phyloP scores from a whole-genome alignment of 2,797 vertebrate genomes.

The Synanceia verrucosa region DNA sequence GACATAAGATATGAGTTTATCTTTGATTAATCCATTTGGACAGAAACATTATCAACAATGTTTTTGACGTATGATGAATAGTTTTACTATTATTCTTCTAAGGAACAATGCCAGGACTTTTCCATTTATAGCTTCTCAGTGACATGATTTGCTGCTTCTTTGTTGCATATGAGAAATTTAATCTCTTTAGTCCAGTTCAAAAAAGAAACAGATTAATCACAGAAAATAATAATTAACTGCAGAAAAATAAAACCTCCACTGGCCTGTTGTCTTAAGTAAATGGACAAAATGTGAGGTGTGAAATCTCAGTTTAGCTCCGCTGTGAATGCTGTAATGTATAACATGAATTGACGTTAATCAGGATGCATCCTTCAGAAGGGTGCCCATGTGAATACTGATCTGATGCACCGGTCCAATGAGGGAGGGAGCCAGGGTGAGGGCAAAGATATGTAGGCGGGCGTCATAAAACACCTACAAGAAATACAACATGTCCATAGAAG shows the following conservation, averaged over 20 bases:
- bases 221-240: not conserved
- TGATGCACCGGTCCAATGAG: conserved; percentile 44
- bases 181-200: not conserved
- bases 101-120: not conserved
- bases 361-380: conserved; percentile 39
- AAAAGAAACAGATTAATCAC: not conserved
- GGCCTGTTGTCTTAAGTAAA: conserved; percentile 2
- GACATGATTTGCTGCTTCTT: not conserved
- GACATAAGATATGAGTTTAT: not conserved
- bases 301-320: conserved; percentile 34
- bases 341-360: conserved; percentile 56
- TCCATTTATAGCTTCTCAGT: not conserved
- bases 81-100: no score
- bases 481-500: conserved; percentile 41
- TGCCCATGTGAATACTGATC: conserved; percentile 54
- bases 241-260: conserved; percentile 9
- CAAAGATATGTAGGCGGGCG: conserved; percentile 28
- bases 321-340: conserved; percentile 37
- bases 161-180: not conserved
- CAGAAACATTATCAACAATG: no score
- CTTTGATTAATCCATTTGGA: not conserved
- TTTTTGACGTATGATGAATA: no score
- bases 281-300: conserved; percentile 31
- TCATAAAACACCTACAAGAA: conserved; percentile 60
- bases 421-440: conserved; percentile 17